Base-by-base conservation (phyloP, 1,140 invertebrate species). In the Lasioglossum baleicum region DNA sequence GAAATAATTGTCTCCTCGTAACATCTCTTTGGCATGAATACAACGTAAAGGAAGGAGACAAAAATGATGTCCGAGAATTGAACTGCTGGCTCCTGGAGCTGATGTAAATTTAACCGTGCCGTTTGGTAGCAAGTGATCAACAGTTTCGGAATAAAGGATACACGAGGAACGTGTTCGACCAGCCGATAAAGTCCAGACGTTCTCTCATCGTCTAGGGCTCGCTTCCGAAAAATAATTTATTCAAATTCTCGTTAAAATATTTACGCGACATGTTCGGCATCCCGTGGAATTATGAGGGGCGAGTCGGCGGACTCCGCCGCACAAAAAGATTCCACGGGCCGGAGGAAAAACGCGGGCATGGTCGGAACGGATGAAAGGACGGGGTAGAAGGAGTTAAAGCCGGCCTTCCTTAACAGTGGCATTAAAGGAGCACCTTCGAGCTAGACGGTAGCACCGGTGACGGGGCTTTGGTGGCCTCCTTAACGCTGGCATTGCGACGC, bases 361-460 rank as follows among this genome's bases (percentile, higher is more conserved):
- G 51, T 13, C 13, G 67, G 51, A 64, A 48, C 22, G 42, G n/a
- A n/a, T 7, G 44, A 31, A 22, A 40, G 11, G 31, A 63, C n/a
- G 40, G 53, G 40, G 42, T 31, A 42, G 60, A 61, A 53, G 51
- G 51, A 53, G 61, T 72, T 74, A 71, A 83, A 71, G 79, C 17
- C 22, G 35, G 56, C 68, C 26, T 87, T 72, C 56, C 63, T 82
- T 79, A 82, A 84, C 82, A 73, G 82, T 80, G 63, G 40, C 70
- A 84, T 53, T 86, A 84, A 86, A 82, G 48, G 58, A 44, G 26
- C 22, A 69, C 20, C 26, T 64, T 13, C 20, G 17, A 15, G 40
- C 53, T 61, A 48, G 15, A 15, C 22, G 13, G 20, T 11, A 20
- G n/a, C 42, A 35, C 35, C 35, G 35, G 35, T 35, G 2, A 5